Evolutionary conservation across 2,888 invertebrate genomes (phyloP).

Genomic region (Limnephilus rhombicus): DNA sequence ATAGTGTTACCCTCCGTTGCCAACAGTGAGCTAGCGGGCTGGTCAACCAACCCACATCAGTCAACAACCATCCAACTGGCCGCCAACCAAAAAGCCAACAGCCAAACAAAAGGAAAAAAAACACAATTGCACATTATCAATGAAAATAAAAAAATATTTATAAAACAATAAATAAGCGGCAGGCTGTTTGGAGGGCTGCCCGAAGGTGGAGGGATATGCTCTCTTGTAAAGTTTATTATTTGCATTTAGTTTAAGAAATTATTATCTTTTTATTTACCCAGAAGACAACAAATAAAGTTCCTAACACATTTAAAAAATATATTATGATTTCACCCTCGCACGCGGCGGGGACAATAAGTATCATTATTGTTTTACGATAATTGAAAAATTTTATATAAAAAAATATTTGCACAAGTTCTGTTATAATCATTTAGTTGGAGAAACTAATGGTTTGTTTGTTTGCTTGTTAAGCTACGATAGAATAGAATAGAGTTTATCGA

Average conservation of each 20-base stretch:
- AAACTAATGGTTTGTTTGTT: slow-evolving; percentile 21
- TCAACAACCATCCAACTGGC: neutral
- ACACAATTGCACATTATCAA: slow-evolving; percentile 22
- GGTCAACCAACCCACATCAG: too few species aligned
- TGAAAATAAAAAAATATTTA: slow-evolving; percentile 36
- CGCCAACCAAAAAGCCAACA: neutral
- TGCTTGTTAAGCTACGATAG: neutral
- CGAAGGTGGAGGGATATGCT: neutral
- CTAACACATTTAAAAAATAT: slow-evolving; percentile 56
- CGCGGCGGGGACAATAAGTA: slow-evolving; percentile 29
- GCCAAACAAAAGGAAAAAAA: slow-evolving; percentile 6
- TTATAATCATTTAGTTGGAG: slow-evolving; percentile 21
- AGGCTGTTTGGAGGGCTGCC: neutral
- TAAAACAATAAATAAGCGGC: slow-evolving; percentile 43
- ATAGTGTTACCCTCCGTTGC: neutral
- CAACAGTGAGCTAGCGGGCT: neutral
- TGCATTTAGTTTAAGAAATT: slow-evolving; percentile 49
- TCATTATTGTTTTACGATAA: slow-evolving; percentile 33
- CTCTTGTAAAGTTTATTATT: slow-evolving; percentile 32
- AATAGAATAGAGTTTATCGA: neutral
- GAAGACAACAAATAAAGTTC: slow-evolving; percentile 51
- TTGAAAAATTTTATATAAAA: slow-evolving; percentile 49
- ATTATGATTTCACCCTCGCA: slow-evolving; percentile 42
- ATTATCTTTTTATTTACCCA: slow-evolving; percentile 47
- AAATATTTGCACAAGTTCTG: slow-evolving; percentile 52